Percentiles rank a stretch among this genome's conserved stretches.
These are phyloP conservation scores for Peromyscus maniculatus DNA, from an alignment of 2,113 vertebrate genomes.

Conservation along the genomic window DNA sequence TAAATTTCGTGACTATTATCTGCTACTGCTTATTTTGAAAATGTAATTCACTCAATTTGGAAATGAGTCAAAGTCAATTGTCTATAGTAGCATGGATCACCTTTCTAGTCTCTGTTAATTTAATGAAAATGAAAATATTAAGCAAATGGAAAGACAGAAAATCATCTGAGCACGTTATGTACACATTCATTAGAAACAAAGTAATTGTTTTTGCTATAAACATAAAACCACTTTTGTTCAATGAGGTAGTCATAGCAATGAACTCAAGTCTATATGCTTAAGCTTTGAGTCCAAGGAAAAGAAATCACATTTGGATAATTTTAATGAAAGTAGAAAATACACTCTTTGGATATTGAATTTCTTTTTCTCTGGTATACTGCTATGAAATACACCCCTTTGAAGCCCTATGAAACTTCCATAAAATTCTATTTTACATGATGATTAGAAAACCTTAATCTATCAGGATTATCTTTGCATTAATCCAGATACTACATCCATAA, in stretches of 20 bases:
- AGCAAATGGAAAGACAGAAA: neutral
- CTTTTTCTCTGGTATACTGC: neutral
- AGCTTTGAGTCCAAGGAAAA: neutral
- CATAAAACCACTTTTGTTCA: neutral
- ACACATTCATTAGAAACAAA: neutral
- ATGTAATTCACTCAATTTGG: neutral
- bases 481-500: neutral
- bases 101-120: neutral
- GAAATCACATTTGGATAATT: neutral
- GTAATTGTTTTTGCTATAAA: neutral
- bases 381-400: accelerated
- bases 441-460: neutral
- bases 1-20: neutral
- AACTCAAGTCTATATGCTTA: neutral
- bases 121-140: neutral
- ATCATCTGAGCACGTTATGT: neutral
- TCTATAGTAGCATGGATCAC: neutral
- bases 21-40: neutral
- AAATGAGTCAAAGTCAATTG: neutral
- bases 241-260: neutral
- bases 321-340: neutral
- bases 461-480: neutral
- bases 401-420: neutral
- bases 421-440: neutral
- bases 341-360: neutral